A percentile compares a stretch with the other conserved stretches of the same genome.
Conservation (phyloP, 1,140 invertebrate genomes). For the Halictus rubicundus region DNA sequence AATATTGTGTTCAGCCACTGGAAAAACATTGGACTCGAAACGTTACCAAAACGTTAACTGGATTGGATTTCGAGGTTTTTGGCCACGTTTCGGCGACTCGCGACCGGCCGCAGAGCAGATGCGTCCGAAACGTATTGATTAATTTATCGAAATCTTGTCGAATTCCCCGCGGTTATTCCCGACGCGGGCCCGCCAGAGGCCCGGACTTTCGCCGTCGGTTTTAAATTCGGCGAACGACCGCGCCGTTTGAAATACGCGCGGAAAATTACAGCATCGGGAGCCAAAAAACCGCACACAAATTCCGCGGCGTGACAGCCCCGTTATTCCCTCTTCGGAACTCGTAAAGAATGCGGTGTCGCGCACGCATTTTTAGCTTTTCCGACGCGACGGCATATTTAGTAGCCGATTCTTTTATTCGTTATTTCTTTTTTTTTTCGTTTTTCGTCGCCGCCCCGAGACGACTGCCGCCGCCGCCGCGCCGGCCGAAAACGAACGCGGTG, state of each 20-base stretch:
- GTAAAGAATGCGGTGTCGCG: constrained; percentile 18
- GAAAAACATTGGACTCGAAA: too few species aligned
- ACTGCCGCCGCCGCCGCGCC: too few species aligned
- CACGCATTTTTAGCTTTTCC: not conserved
- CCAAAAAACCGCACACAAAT: constrained; percentile 7
- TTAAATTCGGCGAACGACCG: not conserved
- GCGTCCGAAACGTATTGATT: not conserved
- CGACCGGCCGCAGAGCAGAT: not conserved
- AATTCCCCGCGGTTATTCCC: not conserved
- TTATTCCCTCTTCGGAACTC: constrained; percentile 11
- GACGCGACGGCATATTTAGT: constrained; percentile 1
- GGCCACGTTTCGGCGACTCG: too few species aligned
- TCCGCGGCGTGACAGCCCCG: not conserved
- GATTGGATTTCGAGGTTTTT: too few species aligned
- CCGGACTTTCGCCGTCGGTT: not conserved
- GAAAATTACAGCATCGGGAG: not conserved
- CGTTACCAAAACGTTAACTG: too few species aligned
- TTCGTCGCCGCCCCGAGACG: too few species aligned
- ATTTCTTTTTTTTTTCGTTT: not conserved
- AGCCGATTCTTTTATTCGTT: not conserved
- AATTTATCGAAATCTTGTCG: constrained; percentile 2
- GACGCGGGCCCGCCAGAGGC: too few species aligned
- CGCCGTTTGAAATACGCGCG: not conserved
- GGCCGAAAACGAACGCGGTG: too few species aligned
- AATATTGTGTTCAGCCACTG: too few species aligned